These are phyloP conservation scores for Sinodicranocentrus sp. DNA, from an alignment of 2,888 invertebrate genomes.

Conservation along the genomic window DNA sequence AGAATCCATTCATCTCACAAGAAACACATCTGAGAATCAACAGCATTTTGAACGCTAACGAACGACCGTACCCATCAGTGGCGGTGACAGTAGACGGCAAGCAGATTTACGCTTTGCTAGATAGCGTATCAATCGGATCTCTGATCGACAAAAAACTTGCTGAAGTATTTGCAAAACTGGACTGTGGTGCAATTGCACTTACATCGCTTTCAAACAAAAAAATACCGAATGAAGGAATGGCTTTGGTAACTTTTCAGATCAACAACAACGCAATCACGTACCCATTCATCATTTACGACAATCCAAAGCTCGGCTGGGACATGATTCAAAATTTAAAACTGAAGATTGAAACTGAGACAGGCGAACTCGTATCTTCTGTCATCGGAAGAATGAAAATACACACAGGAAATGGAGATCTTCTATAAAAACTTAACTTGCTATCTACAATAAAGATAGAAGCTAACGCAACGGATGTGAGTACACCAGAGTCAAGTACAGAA, in stretches of 20 bases:
- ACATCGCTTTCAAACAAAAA: neutral
- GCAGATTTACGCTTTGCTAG: neutral
- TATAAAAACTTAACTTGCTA: no score
- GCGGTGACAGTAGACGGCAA: no score
- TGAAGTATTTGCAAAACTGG: neutral
- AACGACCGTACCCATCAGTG: no score
- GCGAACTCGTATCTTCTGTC: neutral
- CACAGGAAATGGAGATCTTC: no score
- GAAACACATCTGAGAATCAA: no score
- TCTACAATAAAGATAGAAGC: no score
- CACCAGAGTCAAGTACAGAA: no score
- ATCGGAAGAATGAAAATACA: no score
- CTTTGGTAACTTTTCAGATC: neutral
- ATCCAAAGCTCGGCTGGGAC: neutral
- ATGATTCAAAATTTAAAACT: neutral
- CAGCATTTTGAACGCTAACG: no score
- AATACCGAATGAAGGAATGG: slow-evolving; percentile 14
- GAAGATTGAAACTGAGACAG: neutral
- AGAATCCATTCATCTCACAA: no score
- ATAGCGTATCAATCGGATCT: neutral
- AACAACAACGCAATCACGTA: neutral
- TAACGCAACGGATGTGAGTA: no score
- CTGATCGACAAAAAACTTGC: neutral
- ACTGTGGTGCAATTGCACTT: neutral
- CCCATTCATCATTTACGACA: slow-evolving; percentile 1